Conservation (phyloP, 2,797 vertebrate species). For the Acanthurus leucopareius region DNA sequence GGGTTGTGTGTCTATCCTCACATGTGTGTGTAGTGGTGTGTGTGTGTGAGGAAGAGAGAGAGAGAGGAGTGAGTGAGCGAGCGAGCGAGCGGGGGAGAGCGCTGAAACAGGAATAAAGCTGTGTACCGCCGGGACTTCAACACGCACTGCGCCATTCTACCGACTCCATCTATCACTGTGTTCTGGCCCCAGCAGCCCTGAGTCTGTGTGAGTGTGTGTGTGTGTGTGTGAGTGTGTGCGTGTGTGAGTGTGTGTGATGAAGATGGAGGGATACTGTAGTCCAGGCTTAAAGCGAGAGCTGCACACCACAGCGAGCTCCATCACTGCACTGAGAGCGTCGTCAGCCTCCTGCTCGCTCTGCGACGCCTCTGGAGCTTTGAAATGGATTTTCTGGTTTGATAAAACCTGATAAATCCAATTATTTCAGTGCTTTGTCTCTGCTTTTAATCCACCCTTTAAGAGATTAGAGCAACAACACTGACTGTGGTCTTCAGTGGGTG, state of each 20-base stretch:
- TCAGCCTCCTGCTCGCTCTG: constrained; percentile 16
- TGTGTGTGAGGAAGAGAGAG: constrained; percentile 9
- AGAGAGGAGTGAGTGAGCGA: neutral
- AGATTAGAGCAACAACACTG: constrained; percentile 31
- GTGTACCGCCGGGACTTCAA: constrained; percentile 59
- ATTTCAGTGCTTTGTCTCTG: constrained; percentile 48
- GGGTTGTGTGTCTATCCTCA: neutral
- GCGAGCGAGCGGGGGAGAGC: constrained; percentile 13
- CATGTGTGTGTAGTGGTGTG: constrained; percentile 23
- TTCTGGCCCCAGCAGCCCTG: constrained; percentile 29
- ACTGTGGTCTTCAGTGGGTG: constrained; percentile 9
- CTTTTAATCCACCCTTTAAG: constrained; percentile 37
- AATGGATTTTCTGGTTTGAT: constrained; percentile 58
- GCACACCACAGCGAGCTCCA: constrained; percentile 21
- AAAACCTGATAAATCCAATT: constrained; percentile 60
- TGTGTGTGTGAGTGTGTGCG: constrained; percentile 23
- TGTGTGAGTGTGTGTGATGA: constrained; percentile 19
- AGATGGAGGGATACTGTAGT: constrained; percentile 30
- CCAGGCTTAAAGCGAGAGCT: constrained; percentile 20
- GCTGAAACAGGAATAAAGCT: constrained; percentile 73
- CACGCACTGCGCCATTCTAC: constrained; percentile 68
- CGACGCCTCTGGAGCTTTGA: constrained; percentile 9
- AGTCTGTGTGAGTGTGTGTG: constrained; percentile 23
- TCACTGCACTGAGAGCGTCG: neutral
- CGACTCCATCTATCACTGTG: constrained; percentile 68